A percentile compares a stretch with the other conserved stretches of the same genome.
phyloP scores from a whole-genome alignment of 2,797 vertebrate species.

The Pangasius sanitwongsei region DNA sequence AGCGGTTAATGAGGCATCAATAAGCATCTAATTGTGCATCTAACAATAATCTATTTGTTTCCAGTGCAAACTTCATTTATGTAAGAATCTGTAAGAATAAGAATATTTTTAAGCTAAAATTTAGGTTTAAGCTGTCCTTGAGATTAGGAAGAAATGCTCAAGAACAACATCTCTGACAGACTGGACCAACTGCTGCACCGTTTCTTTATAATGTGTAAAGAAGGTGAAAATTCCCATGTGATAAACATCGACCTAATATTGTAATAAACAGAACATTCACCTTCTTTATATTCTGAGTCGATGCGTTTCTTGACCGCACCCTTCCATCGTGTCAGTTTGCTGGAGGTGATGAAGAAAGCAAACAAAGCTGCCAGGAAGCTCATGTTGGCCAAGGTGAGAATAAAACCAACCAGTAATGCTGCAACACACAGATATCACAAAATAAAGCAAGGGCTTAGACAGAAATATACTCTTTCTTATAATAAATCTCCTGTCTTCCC shows the following conservation, averaged over 20 bases:
- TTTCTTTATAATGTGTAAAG: not conserved
- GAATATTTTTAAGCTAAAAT: not conserved
- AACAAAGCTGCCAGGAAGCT: conserved; percentile 91
- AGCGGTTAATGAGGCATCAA: not conserved
- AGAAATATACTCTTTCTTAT: not conserved
- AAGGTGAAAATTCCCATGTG: not conserved
- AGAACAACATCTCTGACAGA: not conserved
- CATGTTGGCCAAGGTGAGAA: conserved; percentile 91
- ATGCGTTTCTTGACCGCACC: conserved; percentile 83
- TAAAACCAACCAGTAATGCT: conserved; percentile 92
- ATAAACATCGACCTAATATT: not conserved
- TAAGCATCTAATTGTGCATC: not conserved
- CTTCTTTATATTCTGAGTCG: conserved; percentile 93
- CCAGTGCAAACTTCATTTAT: not conserved
- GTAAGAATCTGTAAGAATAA: not conserved
- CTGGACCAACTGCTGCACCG: not conserved
- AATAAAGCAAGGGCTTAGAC: not conserved
- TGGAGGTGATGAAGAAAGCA: conserved; percentile 90
- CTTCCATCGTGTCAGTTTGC: conserved; percentile 92
- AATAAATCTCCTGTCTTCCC: not conserved
- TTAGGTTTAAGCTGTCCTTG: no score
- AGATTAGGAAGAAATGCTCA: not conserved
- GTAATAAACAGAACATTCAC: conserved; percentile 67
- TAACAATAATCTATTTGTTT: not conserved
- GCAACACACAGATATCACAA: conserved; percentile 27